Base-by-base conservation (phyloP, 1,140 invertebrate genomes). In the Ctenoplectra terminalis region DNA sequence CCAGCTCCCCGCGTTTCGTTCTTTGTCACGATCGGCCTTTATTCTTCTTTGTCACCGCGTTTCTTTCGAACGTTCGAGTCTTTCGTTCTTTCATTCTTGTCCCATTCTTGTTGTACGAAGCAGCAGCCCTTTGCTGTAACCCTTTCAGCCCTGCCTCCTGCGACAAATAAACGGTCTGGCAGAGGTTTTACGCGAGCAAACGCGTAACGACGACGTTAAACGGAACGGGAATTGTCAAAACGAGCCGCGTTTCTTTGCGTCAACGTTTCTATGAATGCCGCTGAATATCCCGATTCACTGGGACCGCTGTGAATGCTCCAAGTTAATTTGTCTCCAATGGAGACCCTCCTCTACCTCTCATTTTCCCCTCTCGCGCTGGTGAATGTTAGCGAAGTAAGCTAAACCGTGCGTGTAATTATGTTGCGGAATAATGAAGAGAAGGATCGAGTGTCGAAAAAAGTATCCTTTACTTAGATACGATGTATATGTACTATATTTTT, bases 151-250 rank as follows among this genome's bases (percentile, higher is more conserved):
- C 37, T 23, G 58, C n/a, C 7, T 6, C 11, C 67, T 4, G 20
- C 52, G 70, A 72, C 43, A 72, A 72, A 72, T 72, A 56, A 72
- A 72, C 26, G 70, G 9, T 56, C 52, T 23, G 40, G 8, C n/a
- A n/a, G 37, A 37, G n/a, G 20, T 72, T 72, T 43, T 15, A 29
- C 52, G 64, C 64, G 26, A 20, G 20, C 64, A 29, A 40, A 31
- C 26, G 69, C 52, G 37, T 69, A 69, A 69, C 66, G 70, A 72
- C 37, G 52, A 69, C 43, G 52, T 72, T 58, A 58, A 72, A 29
- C 31, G 52, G 70, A 72, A 72, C 43, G 50, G 26, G 29, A 72
- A 72, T 72, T 34, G 52, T 72, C n/a, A 50, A 20, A 26, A 52
- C 46, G 69, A 40, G 17, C 37, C 43, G 29, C 52, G 67, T 37